These are phyloP conservation scores for Hecatera dysodea DNA, from an alignment of 2,888 invertebrate genomes.

Conservation along the genomic window DNA sequence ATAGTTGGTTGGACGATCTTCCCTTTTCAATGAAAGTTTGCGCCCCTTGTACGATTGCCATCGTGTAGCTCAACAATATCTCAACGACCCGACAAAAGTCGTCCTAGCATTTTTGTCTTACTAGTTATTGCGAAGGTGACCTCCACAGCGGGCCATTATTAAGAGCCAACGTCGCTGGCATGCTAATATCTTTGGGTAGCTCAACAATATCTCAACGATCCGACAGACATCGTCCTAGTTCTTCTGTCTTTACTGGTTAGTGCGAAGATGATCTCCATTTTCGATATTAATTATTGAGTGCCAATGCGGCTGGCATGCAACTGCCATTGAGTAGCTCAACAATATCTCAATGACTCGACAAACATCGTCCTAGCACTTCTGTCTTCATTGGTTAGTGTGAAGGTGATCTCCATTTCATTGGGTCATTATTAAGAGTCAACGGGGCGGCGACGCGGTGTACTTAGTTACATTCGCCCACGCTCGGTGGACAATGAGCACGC, in stretches of 20 bases:
- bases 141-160: no score
- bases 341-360: not conserved
- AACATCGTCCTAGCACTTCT: not conserved
- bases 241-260: not conserved
- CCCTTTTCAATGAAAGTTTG: no score
- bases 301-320: conserved; percentile 10
- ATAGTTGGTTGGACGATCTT: no score
- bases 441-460: conserved; percentile 43
- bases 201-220: not conserved
- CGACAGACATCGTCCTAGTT: not conserved
- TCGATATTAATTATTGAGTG: conserved; percentile 24
- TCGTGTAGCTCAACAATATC: no score
- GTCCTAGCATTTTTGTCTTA: no score
- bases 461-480: conserved; percentile 59
- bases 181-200: not conserved
- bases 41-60: no score
- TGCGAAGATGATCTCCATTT: conserved; percentile 39
- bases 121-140: no score
- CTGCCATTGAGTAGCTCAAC: not conserved
- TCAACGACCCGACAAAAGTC: no score
- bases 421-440: conserved; percentile 51
- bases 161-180: conserved; percentile 27
- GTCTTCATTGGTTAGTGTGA: not conserved
- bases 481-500: conserved; percentile 43
- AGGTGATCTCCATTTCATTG: conserved; percentile 46